A percentile compares a stretch with the other conserved stretches of the same genome.
Evolutionary conservation across 2,888 invertebrate species (phyloP).

Genomic region (Mesopsocus fuscifrons): DNA sequence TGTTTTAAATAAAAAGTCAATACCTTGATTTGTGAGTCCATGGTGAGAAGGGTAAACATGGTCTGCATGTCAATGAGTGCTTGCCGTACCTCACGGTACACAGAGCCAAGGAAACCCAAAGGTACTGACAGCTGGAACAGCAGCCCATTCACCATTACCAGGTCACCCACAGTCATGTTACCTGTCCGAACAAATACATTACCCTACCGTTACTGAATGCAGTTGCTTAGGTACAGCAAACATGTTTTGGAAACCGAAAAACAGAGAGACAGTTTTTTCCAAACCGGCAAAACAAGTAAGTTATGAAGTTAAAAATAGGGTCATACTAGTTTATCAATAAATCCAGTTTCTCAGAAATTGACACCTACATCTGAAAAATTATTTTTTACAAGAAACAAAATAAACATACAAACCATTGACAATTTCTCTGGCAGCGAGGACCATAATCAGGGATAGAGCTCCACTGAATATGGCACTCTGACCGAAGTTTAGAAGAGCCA

Average conservation of each 20-base stretch:
- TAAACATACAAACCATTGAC: constrained; percentile 22
- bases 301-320: no score
- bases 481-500: constrained; percentile 88
- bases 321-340: no score
- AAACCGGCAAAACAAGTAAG: no score
- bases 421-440: constrained; percentile 79
- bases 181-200: no score
- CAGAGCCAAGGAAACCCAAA: constrained; percentile 92
- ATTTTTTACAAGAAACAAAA: no score
- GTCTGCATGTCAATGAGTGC: constrained; percentile 96
- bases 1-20: background rate
- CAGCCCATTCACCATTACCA: constrained; percentile 97
- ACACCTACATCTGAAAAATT: no score
- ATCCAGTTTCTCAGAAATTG: no score
- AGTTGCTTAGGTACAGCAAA: no score
- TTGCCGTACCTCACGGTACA: constrained; percentile 93
- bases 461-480: constrained; percentile 93
- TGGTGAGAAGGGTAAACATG: constrained; percentile 91
- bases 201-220: no score
- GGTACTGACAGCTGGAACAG: constrained; percentile 95
- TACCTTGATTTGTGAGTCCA: constrained; percentile 60
- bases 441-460: constrained; percentile 84
- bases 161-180: constrained; percentile 89
- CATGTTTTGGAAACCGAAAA: no score
- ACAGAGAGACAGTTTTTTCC: no score